A percentile compares a stretch with the other conserved stretches of the same genome.
Conservation (phyloP, 2,888 invertebrate species). For the Macropis europaea region DNA sequence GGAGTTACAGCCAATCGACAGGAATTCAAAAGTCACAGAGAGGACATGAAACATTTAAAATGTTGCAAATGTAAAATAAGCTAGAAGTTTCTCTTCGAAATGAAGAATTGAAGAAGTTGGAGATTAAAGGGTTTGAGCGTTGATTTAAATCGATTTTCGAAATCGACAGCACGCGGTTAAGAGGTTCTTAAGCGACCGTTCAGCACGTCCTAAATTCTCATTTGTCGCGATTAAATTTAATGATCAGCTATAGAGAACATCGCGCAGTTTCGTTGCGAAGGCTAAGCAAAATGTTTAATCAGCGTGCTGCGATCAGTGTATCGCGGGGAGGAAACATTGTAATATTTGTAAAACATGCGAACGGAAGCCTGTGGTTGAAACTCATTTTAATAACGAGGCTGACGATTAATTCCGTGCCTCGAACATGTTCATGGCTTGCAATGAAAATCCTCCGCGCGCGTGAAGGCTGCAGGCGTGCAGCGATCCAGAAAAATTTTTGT, state of each 20-base stretch:
- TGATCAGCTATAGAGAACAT: not conserved
- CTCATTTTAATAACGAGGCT: slow-evolving; percentile 16
- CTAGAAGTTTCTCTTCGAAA: no score
- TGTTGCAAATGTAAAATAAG: no score
- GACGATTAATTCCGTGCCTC: slow-evolving; percentile 14
- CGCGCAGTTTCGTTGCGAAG: slow-evolving; percentile 1
- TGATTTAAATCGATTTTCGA: no score
- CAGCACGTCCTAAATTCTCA: not conserved
- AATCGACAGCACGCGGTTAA: no score
- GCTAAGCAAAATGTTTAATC: slow-evolving; percentile 37
- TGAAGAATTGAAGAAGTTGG: no score
- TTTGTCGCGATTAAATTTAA: not conserved
- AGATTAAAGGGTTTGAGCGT: no score
- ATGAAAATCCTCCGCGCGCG: no score
- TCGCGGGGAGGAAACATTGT: slow-evolving; percentile 16
- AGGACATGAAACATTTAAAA: no score
- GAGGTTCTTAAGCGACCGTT: not conserved
- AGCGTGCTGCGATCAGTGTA: not conserved
- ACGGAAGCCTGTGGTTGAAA: slow-evolving; percentile 30
- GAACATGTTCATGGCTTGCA: slow-evolving; percentile 1
- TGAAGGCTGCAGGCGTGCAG: no score
- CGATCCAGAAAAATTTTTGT: no score
- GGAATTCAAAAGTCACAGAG: no score
- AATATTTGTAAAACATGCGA: slow-evolving; percentile 45
- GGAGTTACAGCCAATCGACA: no score